These are phyloP conservation scores for Bombus pyrosoma DNA, from an alignment of 1,140 invertebrate genomes.

Conservation along the genomic window DNA sequence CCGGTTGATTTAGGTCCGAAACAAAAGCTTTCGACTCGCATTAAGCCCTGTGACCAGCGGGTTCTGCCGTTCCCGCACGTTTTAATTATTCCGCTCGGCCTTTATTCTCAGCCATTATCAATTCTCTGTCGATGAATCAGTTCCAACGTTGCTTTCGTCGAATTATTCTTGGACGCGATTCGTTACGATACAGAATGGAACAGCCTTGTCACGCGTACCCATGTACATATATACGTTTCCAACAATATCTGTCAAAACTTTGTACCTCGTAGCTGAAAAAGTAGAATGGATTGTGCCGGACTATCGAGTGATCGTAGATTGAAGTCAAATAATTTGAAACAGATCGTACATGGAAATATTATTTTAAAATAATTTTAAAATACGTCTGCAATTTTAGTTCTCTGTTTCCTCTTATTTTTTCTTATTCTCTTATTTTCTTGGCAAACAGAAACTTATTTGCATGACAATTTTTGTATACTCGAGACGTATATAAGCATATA, in stretches of 20 bases:
- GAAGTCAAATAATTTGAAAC: background rate
- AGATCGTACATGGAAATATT: background rate
- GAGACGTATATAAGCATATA: no score
- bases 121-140: conserved; percentile 4
- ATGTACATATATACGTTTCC: background rate
- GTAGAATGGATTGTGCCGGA: background rate
- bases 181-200: background rate
- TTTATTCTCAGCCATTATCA: conserved; percentile 1
- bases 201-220: background rate
- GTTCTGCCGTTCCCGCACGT: background rate
- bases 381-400: background rate
- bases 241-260: background rate
- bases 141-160: conserved; percentile 6
- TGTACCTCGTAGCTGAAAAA: background rate
- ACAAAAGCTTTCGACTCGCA: conserved; percentile 21
- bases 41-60: background rate
- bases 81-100: conserved; percentile 17
- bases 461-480: no score
- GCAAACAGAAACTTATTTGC: no score
- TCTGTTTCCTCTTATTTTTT: background rate
- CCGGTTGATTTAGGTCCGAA: background rate
- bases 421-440: no score
- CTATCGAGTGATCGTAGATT: background rate
- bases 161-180: background rate
- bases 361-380: background rate